These are phyloP conservation scores for Heliothis peltigera DNA, from an alignment of 2,888 invertebrate genomes.

Conservation along the genomic window DNA sequence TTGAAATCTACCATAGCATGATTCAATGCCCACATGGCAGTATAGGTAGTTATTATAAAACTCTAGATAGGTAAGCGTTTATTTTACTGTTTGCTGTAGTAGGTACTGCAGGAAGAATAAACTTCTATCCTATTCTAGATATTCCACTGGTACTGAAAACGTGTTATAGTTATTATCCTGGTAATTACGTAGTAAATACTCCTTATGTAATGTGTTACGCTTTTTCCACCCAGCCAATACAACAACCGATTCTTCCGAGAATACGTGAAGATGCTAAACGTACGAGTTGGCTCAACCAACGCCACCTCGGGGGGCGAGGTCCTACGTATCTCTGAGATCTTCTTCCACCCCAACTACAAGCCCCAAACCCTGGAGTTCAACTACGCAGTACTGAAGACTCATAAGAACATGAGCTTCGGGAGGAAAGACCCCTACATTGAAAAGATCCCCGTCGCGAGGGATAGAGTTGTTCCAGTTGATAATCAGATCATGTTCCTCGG, in stretches of 20 bases:
- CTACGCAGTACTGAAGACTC: slow-evolving; percentile 77
- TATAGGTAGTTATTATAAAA: too few species aligned
- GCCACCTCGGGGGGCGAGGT: slow-evolving; percentile 80
- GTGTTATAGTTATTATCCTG: too few species aligned
- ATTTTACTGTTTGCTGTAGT: too few species aligned
- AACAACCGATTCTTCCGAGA: slow-evolving; percentile 86
- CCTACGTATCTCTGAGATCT: slow-evolving; percentile 77
- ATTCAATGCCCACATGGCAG: too few species aligned
- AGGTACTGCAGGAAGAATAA: too few species aligned
- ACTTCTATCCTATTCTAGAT: too few species aligned
- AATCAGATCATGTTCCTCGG: slow-evolving; percentile 78
- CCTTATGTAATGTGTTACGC: too few species aligned
- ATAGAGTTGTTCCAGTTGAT: slow-evolving; percentile 73
- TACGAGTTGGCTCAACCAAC: slow-evolving; percentile 82
- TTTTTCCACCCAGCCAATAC: slow-evolving; percentile 75
- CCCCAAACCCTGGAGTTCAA: slow-evolving; percentile 82
- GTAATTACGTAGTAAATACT: too few species aligned
- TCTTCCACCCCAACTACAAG: slow-evolving; percentile 87
- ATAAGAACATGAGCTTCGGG: slow-evolving; percentile 76
- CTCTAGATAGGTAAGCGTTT: too few species aligned
- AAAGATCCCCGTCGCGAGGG: slow-evolving; percentile 67
- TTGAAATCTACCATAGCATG: too few species aligned
- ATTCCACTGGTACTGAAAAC: too few species aligned
- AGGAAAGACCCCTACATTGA: slow-evolving; percentile 56
- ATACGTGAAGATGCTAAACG: slow-evolving; percentile 83